phyloP scores from a whole-genome alignment of 2,888 invertebrate genomes.

The Hoplodrina blanda region DNA sequence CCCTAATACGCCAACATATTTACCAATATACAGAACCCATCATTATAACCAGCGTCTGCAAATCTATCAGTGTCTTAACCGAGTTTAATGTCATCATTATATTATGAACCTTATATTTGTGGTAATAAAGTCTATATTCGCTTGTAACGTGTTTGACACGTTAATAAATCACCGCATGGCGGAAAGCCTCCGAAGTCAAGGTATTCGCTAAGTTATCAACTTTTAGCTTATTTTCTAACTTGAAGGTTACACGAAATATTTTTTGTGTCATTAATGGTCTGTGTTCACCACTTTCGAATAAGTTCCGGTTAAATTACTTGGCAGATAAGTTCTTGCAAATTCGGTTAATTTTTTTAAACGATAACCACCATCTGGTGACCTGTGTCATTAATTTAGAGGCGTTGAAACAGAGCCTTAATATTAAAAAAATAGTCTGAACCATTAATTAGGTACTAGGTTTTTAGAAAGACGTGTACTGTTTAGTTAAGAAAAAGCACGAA shows the following conservation, averaged over 20 bases:
- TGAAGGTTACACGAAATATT: conserved; percentile 5
- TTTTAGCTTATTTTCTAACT: conserved; percentile 30
- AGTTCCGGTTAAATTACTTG: too few relatives aligned
- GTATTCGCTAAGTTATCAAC: conserved; percentile 47
- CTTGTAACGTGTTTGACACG: conserved; percentile 15
- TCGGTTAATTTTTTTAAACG: too few relatives aligned
- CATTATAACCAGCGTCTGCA: conserved; percentile 22
- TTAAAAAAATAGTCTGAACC: background rate
- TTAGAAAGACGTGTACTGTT: background rate
- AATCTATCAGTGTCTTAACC: conserved; percentile 35
- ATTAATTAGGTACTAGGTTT: too few relatives aligned
- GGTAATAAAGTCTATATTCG: background rate
- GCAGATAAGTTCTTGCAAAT: too few relatives aligned
- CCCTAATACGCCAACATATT: conserved; percentile 26
- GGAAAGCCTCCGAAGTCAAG: conserved; percentile 37
- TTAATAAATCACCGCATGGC: conserved; percentile 55
- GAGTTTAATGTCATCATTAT: background rate
- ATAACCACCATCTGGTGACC: too few relatives aligned
- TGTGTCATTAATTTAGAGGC: too few relatives aligned
- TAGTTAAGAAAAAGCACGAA: background rate
- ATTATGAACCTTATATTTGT: background rate
- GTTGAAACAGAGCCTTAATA: too few relatives aligned
- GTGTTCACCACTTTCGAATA: background rate
- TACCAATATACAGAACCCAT: conserved; percentile 34
- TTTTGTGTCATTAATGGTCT: background rate